Conservation (phyloP, 2,113 vertebrate species). For the Cisticola juncidis region DNA sequence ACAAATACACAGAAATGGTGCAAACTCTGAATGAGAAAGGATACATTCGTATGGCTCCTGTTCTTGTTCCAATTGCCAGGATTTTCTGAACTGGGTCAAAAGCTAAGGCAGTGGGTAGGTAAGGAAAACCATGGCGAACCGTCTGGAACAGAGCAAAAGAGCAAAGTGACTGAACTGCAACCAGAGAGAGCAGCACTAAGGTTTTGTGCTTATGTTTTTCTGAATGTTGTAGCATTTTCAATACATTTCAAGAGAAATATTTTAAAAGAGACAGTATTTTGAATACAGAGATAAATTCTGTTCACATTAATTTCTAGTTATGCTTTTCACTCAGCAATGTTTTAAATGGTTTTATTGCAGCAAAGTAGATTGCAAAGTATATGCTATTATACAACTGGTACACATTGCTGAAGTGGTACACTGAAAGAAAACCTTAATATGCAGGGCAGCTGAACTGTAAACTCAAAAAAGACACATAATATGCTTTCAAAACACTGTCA, state of each 20-base stretch:
- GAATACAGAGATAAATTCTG: not conserved
- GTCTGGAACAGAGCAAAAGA: slow-evolving; percentile 82
- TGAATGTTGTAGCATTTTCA: not conserved
- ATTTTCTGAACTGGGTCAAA: slow-evolving; percentile 99
- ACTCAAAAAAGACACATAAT: not conserved
- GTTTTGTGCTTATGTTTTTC: not conserved
- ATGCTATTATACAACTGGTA: not conserved
- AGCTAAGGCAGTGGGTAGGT: slow-evolving; percentile 92
- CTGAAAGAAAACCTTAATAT: not conserved
- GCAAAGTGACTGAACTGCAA: not conserved
- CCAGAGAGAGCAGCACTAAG: not conserved
- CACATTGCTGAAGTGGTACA: not conserved
- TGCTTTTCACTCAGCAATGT: not conserved
- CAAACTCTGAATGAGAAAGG: slow-evolving; percentile 76
- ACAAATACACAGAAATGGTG: slow-evolving; percentile 15
- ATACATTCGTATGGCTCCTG: slow-evolving; percentile 97
- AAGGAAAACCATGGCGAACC: slow-evolving; percentile 95
- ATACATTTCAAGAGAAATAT: not conserved
- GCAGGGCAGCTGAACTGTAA: not conserved
- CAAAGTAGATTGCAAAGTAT: not conserved
- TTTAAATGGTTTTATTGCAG: not conserved
- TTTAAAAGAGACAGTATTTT: not conserved
- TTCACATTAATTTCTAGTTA: not conserved
- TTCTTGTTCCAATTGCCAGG: slow-evolving; percentile 91
- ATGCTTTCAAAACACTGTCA: not conserved